phyloP scores from a whole-genome alignment of 2,113 vertebrate species.

The Boleophthalmus pectinirostris region DNA sequence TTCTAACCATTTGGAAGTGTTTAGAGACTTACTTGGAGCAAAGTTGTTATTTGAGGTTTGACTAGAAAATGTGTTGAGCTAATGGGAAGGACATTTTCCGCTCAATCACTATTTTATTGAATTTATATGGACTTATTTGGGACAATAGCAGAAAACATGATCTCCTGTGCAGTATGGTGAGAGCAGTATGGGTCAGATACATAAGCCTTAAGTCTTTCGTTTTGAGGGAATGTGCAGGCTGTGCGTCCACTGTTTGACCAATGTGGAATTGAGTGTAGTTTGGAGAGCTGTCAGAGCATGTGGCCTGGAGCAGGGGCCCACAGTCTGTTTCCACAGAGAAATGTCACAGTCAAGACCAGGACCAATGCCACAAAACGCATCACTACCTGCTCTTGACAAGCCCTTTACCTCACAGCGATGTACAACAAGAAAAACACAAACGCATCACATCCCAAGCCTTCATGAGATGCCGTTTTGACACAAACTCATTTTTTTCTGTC shows the following conservation, averaged over 20 bases:
- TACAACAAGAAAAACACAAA: background rate
- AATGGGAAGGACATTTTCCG: constrained; percentile 5
- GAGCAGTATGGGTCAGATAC: too few relatives aligned
- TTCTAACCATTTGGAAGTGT: background rate
- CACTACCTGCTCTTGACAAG: constrained; percentile 1
- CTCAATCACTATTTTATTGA: background rate
- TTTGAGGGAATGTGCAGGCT: background rate
- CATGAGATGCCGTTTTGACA: background rate
- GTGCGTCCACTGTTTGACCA: background rate
- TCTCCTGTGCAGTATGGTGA: too few relatives aligned
- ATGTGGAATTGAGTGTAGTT: background rate
- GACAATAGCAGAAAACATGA: too few relatives aligned
- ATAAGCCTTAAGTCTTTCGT: background rate
- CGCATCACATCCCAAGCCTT: background rate
- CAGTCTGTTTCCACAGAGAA: background rate
- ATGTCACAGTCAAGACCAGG: background rate
- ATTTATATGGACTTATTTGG: too few relatives aligned
- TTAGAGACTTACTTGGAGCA: background rate
- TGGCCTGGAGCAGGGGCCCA: background rate
- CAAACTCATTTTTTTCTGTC: background rate
- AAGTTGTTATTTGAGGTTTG: constrained; percentile 4
- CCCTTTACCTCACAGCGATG: background rate
- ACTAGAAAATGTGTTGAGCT: background rate
- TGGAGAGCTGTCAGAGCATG: background rate
- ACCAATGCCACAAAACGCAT: background rate